Conservation (phyloP, 2,113 vertebrate species). For the Leptobrachium leishanense region DNA sequence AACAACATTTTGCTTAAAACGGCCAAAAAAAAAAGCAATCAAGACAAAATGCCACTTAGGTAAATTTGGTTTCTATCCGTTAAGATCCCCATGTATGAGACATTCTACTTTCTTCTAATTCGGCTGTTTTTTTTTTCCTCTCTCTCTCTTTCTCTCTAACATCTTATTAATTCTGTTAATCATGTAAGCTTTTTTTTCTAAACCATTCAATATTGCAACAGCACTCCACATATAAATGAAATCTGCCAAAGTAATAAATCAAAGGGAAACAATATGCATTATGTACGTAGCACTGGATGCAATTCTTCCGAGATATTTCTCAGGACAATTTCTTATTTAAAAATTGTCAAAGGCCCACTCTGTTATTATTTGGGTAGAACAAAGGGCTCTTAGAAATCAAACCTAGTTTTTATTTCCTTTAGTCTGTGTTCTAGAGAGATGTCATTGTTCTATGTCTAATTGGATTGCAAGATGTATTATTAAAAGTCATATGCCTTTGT, state of each 20-base stretch:
- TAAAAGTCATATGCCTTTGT: conserved; percentile 47
- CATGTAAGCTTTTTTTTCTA: neutral
- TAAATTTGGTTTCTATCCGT: neutral
- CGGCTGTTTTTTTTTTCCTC: too few species aligned
- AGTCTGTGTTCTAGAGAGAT: conserved; percentile 45
- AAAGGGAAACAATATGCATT: conserved; percentile 27
- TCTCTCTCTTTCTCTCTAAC: neutral
- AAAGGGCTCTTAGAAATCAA: conserved; percentile 49
- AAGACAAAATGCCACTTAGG: neutral
- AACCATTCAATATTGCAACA: neutral
- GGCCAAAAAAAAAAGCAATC: too few species aligned
- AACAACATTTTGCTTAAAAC: too few species aligned
- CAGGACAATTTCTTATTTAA: conserved; percentile 48
- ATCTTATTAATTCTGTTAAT: conserved; percentile 1
- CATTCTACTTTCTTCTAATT: neutral
- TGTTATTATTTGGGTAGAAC: conserved; percentile 49
- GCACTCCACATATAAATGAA: conserved; percentile 4
- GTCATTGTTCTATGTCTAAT: conserved; percentile 49
- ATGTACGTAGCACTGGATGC: conserved; percentile 12
- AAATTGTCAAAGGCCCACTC: conserved; percentile 48
- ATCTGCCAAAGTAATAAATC: conserved; percentile 29
- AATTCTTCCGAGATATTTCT: conserved; percentile 27
- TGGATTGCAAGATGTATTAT: conserved; percentile 48
- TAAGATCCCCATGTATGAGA: neutral
- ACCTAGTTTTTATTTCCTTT: conserved; percentile 50